Percentiles rank a stretch among this genome's conserved stretches.
Evolutionary conservation across 1,140 invertebrate species (phyloP).

Genomic region (Drosophila elegans): DNA sequence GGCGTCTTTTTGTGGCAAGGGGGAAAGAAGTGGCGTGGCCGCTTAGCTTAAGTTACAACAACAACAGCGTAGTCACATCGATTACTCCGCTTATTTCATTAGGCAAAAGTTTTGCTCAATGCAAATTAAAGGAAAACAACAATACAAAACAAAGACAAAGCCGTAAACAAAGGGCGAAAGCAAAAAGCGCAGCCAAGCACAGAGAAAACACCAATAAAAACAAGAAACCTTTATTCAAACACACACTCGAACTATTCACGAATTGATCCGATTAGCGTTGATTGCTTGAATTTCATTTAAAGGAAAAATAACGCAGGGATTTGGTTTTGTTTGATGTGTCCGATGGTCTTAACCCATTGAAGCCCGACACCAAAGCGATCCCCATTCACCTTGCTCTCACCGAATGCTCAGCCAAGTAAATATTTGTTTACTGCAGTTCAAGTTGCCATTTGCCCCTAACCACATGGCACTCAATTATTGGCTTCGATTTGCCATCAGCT

Average conservation of each 20-base stretch:
- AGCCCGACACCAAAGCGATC: constrained; percentile 21
- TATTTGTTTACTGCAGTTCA: constrained; percentile 39
- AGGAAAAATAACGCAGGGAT: constrained; percentile 28
- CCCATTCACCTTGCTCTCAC: constrained; percentile 10
- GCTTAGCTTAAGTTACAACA: constrained; percentile 60
- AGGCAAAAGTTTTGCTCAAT: constrained; percentile 66
- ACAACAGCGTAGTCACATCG: constrained; percentile 61
- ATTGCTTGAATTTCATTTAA: constrained; percentile 77
- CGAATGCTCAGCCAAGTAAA: constrained; percentile 22
- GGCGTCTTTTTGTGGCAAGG: neutral
- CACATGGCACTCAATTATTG: constrained; percentile 51
- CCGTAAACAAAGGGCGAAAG: constrained; percentile 16
- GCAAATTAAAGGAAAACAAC: constrained; percentile 68
- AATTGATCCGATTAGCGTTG: constrained; percentile 79
- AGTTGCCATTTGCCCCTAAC: constrained; percentile 30
- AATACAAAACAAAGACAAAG: constrained; percentile 33
- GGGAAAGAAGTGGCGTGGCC: neutral
- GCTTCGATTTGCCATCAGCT: constrained; percentile 30
- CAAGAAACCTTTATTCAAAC: constrained; percentile 36
- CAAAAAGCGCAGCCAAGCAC: constrained; percentile 52
- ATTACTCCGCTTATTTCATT: constrained; percentile 78
- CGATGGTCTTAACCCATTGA: constrained; percentile 32
- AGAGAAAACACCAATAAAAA: constrained; percentile 33
- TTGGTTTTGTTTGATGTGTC: constrained; percentile 59
- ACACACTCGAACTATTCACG: constrained; percentile 57